Evolutionary conservation across 2,888 invertebrate species (phyloP), one percentile per base, ranked within the genome.

Genomic region (Sarcophaga caerulescens): DNA sequence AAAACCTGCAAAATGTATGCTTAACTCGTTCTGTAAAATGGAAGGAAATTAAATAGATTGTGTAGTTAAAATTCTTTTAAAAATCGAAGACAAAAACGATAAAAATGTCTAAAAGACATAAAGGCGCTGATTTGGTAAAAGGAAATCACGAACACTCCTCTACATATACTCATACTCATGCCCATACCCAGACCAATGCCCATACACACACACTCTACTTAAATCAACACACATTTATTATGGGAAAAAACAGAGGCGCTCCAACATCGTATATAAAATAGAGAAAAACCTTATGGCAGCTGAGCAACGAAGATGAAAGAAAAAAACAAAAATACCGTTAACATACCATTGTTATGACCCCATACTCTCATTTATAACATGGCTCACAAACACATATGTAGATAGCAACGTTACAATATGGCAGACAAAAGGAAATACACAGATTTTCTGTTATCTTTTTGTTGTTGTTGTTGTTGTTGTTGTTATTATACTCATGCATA

Each of bases 51-150:
- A 52, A 52, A 52, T 52, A 52, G 17, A 52, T 52, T 52, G 12
- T 17, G 85, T 74, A 77, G 57, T 82, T 65, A 81, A 85, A 69
- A 81, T 79, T 82, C 75, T 52, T 85, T 8, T 52, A 66, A 88
- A 90, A 91, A 92, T 92, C 92, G 90, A 92, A 91, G 90, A 91
- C 90, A 90, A 87, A 90, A 91, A 90, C 92, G 90, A 93, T 93
- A 93, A 92, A 92, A 92, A 92, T 92, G 92, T 92, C 92, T 92
- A 90, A 91, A 90, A 90, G 91, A 92, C 70, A 87, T 82, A 78
- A 85, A 81, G 81, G 83, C 83, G 86, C 86, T 86, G 86, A 86
- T 86, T 86, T 81, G 65, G 78, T 69, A 81, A 68, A 63, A 74
- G 68, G 23, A 63, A 63, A 69, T 52, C 52, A 52, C 52, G 52